Conservation (phyloP, 2,113 vertebrate species). For the Rhabdomys dilectus region DNA sequence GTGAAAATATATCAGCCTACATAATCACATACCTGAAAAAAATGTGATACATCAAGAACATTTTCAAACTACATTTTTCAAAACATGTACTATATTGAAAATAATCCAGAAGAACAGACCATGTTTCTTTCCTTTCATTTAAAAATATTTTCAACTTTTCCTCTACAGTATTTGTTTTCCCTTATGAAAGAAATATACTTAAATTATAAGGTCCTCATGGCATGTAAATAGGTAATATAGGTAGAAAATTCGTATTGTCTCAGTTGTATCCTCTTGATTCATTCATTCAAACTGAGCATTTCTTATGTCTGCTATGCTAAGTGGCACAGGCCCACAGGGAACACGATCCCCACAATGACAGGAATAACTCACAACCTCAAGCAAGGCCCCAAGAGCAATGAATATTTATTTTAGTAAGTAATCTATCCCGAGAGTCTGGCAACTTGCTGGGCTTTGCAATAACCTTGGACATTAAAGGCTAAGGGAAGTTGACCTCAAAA, state of each 20-base stretch:
- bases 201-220: neutral
- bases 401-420: neutral
- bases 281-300: slow-evolving; percentile 17
- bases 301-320: neutral
- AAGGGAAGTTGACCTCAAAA: neutral
- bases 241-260: neutral
- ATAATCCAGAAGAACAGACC: neutral
- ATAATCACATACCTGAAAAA: neutral
- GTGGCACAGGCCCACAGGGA: neutral
- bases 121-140: slow-evolving; percentile 16
- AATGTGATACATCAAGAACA: neutral
- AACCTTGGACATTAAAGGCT: neutral
- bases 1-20: slow-evolving; percentile 14
- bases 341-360: slow-evolving; percentile 18
- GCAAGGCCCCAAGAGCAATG: neutral
- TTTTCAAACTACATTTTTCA: neutral
- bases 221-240: neutral
- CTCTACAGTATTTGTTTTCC: neutral
- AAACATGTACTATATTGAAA: neutral
- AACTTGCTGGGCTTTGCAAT: neutral
- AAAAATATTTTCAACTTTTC: slow-evolving; percentile 7
- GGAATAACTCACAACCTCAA: slow-evolving; percentile 19
- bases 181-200: slow-evolving; percentile 26
- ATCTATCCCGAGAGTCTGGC: neutral
- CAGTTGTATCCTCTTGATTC: slow-evolving; percentile 23